Percentiles rank a stretch among this genome's conserved stretches.
Conservation (phyloP, 2,797 vertebrate species). For the Pachyuromys duprasi region DNA sequence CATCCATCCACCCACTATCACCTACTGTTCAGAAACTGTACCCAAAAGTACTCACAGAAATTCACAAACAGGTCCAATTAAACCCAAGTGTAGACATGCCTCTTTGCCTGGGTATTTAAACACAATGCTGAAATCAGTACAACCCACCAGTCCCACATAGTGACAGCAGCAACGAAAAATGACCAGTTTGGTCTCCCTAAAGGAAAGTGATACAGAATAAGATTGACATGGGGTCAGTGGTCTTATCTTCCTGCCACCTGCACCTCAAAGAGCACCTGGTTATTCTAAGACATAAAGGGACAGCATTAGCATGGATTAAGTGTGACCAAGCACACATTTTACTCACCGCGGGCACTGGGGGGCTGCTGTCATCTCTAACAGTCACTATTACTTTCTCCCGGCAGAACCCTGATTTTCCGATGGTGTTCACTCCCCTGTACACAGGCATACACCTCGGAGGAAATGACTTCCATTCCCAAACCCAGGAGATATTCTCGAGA, state of each 20-base stretch:
- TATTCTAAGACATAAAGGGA: background rate
- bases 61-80: background rate
- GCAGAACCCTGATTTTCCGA: background rate
- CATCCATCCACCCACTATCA: background rate
- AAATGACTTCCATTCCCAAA: background rate
- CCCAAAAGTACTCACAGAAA: background rate
- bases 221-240: background rate
- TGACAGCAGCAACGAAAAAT: background rate
- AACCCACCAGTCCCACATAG: background rate
- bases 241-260: background rate
- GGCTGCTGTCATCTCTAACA: background rate
- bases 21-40: background rate
- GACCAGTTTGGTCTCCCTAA: background rate
- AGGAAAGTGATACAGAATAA: background rate
- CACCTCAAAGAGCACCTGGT: background rate
- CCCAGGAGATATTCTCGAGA: background rate
- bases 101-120: background rate
- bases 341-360: background rate
- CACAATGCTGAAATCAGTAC: background rate
- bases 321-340: too few species aligned
- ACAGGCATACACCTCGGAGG: background rate
- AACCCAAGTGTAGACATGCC: background rate
- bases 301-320: background rate
- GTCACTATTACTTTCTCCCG: background rate
- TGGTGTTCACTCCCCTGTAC: background rate